These are phyloP conservation scores for Aspidoscelis tigris DNA, from an alignment of 2,113 vertebrate genomes.

Conservation along the genomic window DNA sequence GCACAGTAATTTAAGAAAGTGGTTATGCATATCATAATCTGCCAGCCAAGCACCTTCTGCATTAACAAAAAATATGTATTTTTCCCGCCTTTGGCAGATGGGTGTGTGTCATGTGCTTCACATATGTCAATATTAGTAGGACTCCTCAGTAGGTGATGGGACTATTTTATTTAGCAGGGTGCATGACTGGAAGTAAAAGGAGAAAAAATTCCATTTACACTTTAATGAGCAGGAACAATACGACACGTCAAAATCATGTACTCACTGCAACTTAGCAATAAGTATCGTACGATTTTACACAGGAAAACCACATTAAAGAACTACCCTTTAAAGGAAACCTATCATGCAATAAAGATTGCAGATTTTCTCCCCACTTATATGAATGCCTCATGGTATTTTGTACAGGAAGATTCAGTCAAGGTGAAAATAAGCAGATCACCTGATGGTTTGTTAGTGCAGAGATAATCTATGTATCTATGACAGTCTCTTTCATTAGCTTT, in stretches of 20 bases:
- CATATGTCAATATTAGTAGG: constrained; percentile 70
- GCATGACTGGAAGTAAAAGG: constrained; percentile 67
- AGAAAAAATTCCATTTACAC: constrained; percentile 68
- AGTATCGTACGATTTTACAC: constrained; percentile 48
- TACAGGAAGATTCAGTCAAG: constrained; percentile 55
- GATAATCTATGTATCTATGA: constrained; percentile 66
- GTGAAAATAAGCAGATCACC: constrained; percentile 66
- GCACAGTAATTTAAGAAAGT: constrained; percentile 76
- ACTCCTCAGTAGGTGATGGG: constrained; percentile 66
- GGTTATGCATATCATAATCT: constrained; percentile 75
- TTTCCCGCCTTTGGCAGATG: constrained; percentile 65
- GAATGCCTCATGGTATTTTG: constrained; percentile 38
- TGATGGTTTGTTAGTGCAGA: constrained; percentile 58
- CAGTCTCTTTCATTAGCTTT: constrained; percentile 65
- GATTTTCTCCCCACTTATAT: neutral
- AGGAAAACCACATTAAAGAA: constrained; percentile 40
- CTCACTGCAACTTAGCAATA: constrained; percentile 54
- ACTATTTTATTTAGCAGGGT: constrained; percentile 69
- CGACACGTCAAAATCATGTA: constrained; percentile 61
- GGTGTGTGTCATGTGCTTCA: constrained; percentile 66
- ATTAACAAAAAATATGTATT: constrained; percentile 72
- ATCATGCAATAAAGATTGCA: neutral
- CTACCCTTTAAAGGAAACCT: constrained; percentile 26
- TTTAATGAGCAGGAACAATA: constrained; percentile 73
- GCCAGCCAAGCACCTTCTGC: constrained; percentile 74